Evolutionary conservation across 2,113 vertebrate genomes (phyloP).

Genomic region (Cnemophilus loriae): DNA sequence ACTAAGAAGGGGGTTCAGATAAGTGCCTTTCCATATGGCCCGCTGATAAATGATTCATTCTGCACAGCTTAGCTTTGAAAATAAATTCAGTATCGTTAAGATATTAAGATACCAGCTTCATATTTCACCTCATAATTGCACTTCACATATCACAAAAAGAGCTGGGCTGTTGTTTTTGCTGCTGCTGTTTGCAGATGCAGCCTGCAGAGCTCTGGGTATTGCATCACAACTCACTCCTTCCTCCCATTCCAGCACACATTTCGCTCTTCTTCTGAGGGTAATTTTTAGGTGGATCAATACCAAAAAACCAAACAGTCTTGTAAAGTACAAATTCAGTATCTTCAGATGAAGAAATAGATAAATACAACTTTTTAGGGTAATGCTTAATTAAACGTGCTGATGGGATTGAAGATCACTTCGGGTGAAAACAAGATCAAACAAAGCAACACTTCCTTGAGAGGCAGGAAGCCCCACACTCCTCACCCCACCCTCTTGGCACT

Average conservation of each 20-base stretch:
- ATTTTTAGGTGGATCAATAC: not conserved
- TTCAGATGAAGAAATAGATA: not conserved
- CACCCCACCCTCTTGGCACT: not conserved
- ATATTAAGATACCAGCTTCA: constrained; percentile 60
- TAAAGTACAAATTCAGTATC: not conserved
- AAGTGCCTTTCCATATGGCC: constrained; percentile 73
- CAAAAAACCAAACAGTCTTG: not conserved
- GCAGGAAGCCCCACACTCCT: not conserved
- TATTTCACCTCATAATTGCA: constrained; percentile 59
- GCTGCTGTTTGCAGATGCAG: constrained; percentile 45
- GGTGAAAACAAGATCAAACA: not conserved
- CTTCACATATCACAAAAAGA: constrained; percentile 43
- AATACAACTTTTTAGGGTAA: not conserved
- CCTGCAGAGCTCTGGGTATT: constrained; percentile 33
- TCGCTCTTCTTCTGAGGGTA: not conserved
- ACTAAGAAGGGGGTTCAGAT: constrained; percentile 48
- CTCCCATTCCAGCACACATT: not conserved
- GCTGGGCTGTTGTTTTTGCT: not conserved
- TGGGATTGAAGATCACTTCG: not conserved
- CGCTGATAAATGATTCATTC: constrained; percentile 67
- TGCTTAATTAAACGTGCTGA: not conserved
- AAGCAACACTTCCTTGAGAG: not conserved
- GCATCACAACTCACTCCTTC: not conserved
- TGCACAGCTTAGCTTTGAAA: constrained; percentile 60
- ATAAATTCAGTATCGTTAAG: constrained; percentile 64